Evolutionary conservation across 2,888 invertebrate genomes (phyloP).

Genomic region (Noctua fimbriata): DNA sequence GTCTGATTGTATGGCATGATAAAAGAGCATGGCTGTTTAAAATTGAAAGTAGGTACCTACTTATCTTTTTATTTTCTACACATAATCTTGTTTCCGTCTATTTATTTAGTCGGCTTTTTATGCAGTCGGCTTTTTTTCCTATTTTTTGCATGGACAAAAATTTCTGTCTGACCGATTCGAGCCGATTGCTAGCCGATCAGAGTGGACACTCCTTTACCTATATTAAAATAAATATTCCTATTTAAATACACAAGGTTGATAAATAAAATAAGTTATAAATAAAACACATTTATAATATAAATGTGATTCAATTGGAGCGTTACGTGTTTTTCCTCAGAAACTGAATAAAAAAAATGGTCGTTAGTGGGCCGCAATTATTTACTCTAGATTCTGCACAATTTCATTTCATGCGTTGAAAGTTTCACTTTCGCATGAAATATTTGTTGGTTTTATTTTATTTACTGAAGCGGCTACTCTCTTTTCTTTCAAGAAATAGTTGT

Average conservation of each 20-base stretch:
- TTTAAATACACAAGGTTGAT: slow-evolving; percentile 20
- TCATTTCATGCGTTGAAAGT: slow-evolving; percentile 1
- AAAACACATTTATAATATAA: slow-evolving; percentile 32
- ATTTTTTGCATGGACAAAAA: not conserved
- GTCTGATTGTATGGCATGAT: too few relatives aligned
- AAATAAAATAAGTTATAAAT: slow-evolving; percentile 33
- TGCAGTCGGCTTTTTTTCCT: not conserved
- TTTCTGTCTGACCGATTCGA: too few relatives aligned
- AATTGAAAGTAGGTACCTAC: too few relatives aligned
- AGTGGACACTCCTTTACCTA: not conserved
- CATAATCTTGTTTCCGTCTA: too few relatives aligned
- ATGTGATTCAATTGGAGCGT: slow-evolving; percentile 44
- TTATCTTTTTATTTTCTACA: too few relatives aligned
- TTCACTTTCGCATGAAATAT: slow-evolving; percentile 25
- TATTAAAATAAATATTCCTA: slow-evolving; percentile 12
- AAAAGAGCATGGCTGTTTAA: too few relatives aligned
- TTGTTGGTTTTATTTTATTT: slow-evolving; percentile 16
- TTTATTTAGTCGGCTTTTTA: too few relatives aligned
- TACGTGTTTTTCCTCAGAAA: slow-evolving; percentile 25
- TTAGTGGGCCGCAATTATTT: slow-evolving; percentile 36
- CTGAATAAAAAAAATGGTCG: slow-evolving; percentile 27
- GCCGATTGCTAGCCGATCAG: not conserved
- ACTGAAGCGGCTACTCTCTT: not conserved
- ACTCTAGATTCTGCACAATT: slow-evolving; percentile 3
- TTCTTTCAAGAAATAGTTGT: not conserved